A percentile compares a stretch with the other conserved stretches of the same genome.
Conservation (phyloP, 2,888 invertebrate species). For the Physocephala rufipes region DNA sequence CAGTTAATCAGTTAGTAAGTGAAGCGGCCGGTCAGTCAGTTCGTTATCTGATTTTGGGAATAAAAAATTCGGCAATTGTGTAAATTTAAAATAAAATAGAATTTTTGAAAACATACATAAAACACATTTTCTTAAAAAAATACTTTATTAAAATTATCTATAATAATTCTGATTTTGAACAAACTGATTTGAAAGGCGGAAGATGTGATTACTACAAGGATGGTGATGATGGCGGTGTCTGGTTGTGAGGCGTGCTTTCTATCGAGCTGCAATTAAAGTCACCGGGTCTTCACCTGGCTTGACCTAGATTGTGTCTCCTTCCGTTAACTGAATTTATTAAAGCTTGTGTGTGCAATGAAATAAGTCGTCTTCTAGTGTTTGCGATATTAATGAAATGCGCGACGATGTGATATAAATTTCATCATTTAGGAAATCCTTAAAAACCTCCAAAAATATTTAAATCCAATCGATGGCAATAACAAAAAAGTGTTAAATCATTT, state of each 20-base stretch:
- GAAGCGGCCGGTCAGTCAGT: conserved; percentile 2
- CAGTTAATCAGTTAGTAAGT: conserved; percentile 15
- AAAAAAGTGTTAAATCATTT: too few relatives aligned
- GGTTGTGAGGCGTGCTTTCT: conserved; percentile 12
- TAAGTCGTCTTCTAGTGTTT: background rate
- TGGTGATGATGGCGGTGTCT: background rate
- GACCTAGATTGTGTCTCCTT: conserved; percentile 42
- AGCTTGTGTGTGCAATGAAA: background rate
- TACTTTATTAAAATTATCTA: background rate
- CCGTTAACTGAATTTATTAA: conserved; percentile 10
- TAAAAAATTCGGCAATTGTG: too few relatives aligned
- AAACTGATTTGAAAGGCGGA: background rate
- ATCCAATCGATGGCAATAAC: too few relatives aligned
- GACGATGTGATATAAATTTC: too few relatives aligned
- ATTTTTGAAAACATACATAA: too few relatives aligned
- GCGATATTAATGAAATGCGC: background rate
- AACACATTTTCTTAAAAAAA: too few relatives aligned
- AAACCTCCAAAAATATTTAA: too few relatives aligned
- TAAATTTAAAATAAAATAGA: too few relatives aligned
- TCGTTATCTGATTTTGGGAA: too few relatives aligned
- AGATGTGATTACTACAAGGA: background rate
- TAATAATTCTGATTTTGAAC: background rate
- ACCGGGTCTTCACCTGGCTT: conserved; percentile 42
- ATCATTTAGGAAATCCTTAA: too few relatives aligned
- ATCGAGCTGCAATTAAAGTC: background rate